Evolutionary conservation across 2,888 invertebrate genomes (phyloP), one percentile per base, ranked within the genome.

Genomic region (Acheta domesticus): DNA sequence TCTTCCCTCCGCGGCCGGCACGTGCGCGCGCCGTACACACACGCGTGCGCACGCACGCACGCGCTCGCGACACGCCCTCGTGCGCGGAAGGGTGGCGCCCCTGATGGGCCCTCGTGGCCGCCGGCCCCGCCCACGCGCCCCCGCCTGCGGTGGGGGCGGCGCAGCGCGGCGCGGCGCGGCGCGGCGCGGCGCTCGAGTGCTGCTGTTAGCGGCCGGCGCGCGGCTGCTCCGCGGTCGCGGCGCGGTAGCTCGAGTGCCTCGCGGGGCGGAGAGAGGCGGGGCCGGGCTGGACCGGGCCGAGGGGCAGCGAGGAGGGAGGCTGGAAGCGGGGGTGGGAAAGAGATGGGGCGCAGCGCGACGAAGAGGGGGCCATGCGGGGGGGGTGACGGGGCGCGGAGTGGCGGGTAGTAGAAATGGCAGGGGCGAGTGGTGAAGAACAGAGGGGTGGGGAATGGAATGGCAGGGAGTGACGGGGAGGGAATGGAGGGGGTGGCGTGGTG

Each of bases 381-480:
- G 23, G 1, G 23, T 23, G 23, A 3, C 1, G 23, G 2, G 23
- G 23, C 2, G 23, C 1, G 23, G 2, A 23, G 2, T 1, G 23
- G 23, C 23, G 23, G 23, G n/a, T n/a, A n/a, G 23, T 23, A 23
- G 23, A 23, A 3, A 23, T 3, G 23, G 23, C n/a, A n/a, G n/a
- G n/a, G n/a, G n/a, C n/a, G n/a, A n/a, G n/a, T n/a, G n/a, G n/a
- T n/a, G n/a, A n/a, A n/a, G n/a, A n/a, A n/a, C n/a, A n/a, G n/a
- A n/a, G n/a, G 36, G 36, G 8, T 0, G 5, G 8, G 36, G 8
- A 1, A 5, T 4, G 5, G 8, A 1, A 8, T 4, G 36, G 1
- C 4, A 8, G 36, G 8, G 4, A 8, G 36, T 1, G 36, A 5
- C 1, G 36, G 4, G 36, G 8, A 1, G 5, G 23, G 23, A 23